Conservation (phyloP, 1,140 invertebrate genomes). For the Atopsyche davidsoni region DNA sequence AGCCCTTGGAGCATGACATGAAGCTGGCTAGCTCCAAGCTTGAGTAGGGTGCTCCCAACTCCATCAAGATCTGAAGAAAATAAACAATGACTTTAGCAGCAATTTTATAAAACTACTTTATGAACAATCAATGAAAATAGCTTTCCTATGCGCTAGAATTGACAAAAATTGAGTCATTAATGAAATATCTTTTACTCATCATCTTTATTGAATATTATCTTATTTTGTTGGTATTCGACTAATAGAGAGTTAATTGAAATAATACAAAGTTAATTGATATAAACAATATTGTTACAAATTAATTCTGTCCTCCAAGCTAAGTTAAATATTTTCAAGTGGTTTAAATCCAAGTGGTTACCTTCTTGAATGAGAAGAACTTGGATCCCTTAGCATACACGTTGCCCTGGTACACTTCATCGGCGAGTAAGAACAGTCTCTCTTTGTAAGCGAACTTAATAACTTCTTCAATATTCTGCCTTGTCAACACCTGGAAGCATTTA, state of each 20-base stretch:
- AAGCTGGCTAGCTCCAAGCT: constrained; percentile 87
- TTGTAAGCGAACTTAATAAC: constrained; percentile 91
- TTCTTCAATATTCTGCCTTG: constrained; percentile 82
- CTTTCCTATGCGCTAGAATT: too few relatives aligned
- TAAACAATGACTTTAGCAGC: too few relatives aligned
- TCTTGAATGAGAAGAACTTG: constrained; percentile 92
- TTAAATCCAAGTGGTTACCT: constrained; percentile 48
- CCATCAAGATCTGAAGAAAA: constrained; percentile 64
- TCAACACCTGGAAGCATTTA: constrained; percentile 64
- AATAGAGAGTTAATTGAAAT: too few relatives aligned
- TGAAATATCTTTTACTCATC: too few relatives aligned
- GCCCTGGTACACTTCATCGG: constrained; percentile 95
- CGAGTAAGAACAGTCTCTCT: constrained; percentile 81
- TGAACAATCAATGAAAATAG: too few relatives aligned
- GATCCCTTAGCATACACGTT: constrained; percentile 89
- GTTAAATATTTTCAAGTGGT: too few relatives aligned
- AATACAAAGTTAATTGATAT: too few relatives aligned
- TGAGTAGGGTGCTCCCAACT: constrained; percentile 83
- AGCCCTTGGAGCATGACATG: constrained; percentile 95
- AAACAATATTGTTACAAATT: too few relatives aligned
- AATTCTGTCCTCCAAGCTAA: too few relatives aligned
- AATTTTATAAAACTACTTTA: constrained; percentile 3
- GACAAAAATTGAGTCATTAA: too few relatives aligned
- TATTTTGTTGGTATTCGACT: too few relatives aligned
- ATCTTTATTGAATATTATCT: too few relatives aligned